Percentiles rank a stretch among this genome's conserved stretches.
Conservation (phyloP, 2,888 invertebrate genomes). For the Acanthacorydalis orientalis region DNA sequence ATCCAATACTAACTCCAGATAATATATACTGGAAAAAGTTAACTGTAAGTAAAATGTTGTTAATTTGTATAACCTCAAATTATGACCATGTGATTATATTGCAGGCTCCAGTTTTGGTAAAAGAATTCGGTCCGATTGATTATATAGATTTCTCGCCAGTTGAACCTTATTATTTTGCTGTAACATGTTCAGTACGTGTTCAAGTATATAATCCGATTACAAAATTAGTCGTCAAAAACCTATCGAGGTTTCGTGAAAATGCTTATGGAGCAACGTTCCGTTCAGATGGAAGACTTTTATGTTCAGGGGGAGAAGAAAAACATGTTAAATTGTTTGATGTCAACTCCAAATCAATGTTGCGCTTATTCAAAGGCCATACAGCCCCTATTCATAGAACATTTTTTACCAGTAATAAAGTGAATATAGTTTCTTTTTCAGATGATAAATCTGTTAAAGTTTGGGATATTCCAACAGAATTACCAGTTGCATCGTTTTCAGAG, state of each 20-base stretch:
- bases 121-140: slow-evolving; percentile 86
- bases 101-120: slow-evolving; percentile 70
- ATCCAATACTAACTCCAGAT: slow-evolving; percentile 56
- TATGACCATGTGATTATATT: slow-evolving; percentile 8
- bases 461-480: slow-evolving; percentile 77
- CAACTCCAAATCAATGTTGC: slow-evolving; percentile 58
- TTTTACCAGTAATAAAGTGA: slow-evolving; percentile 62
- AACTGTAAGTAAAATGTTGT: slow-evolving; percentile 39
- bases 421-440: slow-evolving; percentile 78
- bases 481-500: slow-evolving; percentile 43
- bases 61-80: background rate
- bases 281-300: slow-evolving; percentile 63
- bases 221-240: slow-evolving; percentile 62
- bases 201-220: slow-evolving; percentile 75
- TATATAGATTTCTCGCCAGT: slow-evolving; percentile 80
- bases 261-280: slow-evolving; percentile 78
- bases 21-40: slow-evolving; percentile 77
- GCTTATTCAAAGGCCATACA: slow-evolving; percentile 73
- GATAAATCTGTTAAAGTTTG: slow-evolving; percentile 77
- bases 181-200: slow-evolving; percentile 81
- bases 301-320: slow-evolving; percentile 82
- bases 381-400: slow-evolving; percentile 66
- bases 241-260: slow-evolving; percentile 65
- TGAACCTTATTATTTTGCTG: slow-evolving; percentile 80
- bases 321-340: slow-evolving; percentile 80